A percentile compares a stretch with the other conserved stretches of the same genome.
phyloP scores from a whole-genome alignment of 2,797 vertebrate species.

The Sebastes flavidus region DNA sequence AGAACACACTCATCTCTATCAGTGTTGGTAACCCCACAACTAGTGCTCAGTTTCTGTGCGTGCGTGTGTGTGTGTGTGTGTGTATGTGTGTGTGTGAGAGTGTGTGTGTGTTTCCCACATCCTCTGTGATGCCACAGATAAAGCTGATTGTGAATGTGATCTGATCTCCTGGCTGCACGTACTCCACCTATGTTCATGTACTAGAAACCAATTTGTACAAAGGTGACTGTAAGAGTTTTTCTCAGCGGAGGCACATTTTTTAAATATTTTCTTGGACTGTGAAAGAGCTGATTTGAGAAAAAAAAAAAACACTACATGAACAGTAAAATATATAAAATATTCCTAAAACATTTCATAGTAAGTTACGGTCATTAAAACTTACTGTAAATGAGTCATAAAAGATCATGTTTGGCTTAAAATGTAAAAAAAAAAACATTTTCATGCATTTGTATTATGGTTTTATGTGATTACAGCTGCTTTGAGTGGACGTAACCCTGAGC shows the following conservation, averaged over 20 bases:
- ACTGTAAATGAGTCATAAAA: not conserved
- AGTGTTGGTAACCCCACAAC: slow-evolving; percentile 54
- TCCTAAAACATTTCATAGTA: not conserved
- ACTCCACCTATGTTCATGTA: slow-evolving; percentile 1
- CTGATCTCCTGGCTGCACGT: slow-evolving; percentile 43
- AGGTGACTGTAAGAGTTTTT: not conserved
- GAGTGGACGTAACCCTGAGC: not conserved
- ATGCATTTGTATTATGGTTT: slow-evolving; percentile 1
- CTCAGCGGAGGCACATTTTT: not conserved
- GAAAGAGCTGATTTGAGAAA: not conserved
- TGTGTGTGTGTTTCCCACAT: slow-evolving; percentile 63
- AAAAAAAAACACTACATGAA: not conserved
- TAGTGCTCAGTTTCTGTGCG: not conserved
- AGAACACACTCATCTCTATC: slow-evolving; percentile 73
- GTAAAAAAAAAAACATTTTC: not conserved
- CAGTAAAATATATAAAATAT: not conserved
- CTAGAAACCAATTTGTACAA: slow-evolving; percentile 8
- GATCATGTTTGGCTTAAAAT: not conserved
- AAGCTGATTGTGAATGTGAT: slow-evolving; percentile 65
- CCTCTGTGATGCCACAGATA: slow-evolving; percentile 72
- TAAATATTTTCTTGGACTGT: not conserved
- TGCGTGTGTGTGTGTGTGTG: too few relatives aligned
- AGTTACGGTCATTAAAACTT: not conserved
- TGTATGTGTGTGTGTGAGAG: too few relatives aligned
- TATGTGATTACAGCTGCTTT: slow-evolving; percentile 13